Conservation (phyloP, 1,140 invertebrate species). For the Metaphire vulgaris region DNA sequence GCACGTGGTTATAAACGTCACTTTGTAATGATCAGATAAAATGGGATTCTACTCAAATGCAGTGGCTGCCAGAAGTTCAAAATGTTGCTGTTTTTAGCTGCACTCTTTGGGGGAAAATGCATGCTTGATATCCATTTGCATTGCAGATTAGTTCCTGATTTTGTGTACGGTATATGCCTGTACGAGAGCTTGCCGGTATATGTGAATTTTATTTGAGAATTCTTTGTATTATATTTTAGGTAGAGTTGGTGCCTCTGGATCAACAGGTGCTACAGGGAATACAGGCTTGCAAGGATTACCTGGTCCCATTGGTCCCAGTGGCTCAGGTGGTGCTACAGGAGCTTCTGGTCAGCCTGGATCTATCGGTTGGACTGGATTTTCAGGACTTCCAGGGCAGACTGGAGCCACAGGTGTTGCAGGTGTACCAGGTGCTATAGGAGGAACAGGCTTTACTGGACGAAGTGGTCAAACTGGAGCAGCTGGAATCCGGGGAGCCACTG, state of each 20-base stretch:
- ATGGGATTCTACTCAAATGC: too few species aligned
- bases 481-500: not conserved
- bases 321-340: not conserved
- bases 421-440: slow-evolving; percentile 17
- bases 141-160: too few species aligned
- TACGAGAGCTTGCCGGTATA: too few species aligned
- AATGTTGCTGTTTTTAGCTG: too few species aligned
- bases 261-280: not conserved
- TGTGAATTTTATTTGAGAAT: too few species aligned
- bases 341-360: not conserved
- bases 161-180: too few species aligned
- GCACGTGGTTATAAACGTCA: too few species aligned
- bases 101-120: too few species aligned
- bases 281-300: not conserved
- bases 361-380: not conserved
- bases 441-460: not conserved
- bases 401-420: slow-evolving; percentile 5
- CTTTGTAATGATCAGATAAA: too few species aligned
- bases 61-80: too few species aligned
- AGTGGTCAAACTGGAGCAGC: not conserved
- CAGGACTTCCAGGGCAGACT: not conserved
- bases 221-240: not conserved
- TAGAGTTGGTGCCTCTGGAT: not conserved
- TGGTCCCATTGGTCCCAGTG: slow-evolving; percentile 8
- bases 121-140: too few species aligned